Conservation (phyloP, 2,888 invertebrate genomes). For the Erpobdella octoculata region DNA sequence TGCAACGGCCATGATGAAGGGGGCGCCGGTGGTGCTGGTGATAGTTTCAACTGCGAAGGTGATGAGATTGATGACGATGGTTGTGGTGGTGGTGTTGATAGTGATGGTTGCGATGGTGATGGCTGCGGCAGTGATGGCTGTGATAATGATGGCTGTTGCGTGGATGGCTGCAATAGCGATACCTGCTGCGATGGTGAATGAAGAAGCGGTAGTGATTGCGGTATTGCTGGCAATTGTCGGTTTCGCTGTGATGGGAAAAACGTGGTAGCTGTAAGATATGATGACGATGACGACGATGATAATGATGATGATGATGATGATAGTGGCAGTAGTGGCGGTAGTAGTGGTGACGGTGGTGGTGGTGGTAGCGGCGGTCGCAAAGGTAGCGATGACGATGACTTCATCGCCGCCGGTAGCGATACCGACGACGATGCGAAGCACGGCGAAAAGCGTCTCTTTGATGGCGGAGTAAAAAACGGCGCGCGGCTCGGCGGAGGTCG, state of each 20-base stretch:
- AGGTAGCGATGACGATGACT: background rate
- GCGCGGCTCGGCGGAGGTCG: too few species aligned
- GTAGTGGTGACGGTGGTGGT: background rate
- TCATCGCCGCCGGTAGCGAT: background rate
- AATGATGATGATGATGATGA: background rate
- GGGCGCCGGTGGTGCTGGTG: background rate
- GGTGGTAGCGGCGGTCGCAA: background rate
- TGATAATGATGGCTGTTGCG: slow-evolving; percentile 11
- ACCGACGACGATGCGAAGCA: background rate
- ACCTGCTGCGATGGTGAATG: background rate
- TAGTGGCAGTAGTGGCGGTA: background rate
- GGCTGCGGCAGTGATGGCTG: background rate
- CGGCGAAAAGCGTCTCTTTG: too few species aligned
- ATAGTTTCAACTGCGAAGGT: background rate
- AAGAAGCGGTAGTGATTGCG: slow-evolving; percentile 20
- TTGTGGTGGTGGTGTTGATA: background rate
- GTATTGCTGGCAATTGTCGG: slow-evolving; percentile 29
- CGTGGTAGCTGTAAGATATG: too few species aligned
- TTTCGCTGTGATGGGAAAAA: too few species aligned
- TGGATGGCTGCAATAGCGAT: background rate
- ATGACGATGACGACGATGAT: background rate
- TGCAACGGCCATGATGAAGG: too few species aligned
- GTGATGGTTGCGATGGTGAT: background rate
- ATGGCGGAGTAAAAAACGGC: too few species aligned
- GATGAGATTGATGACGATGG: background rate